Evolutionary conservation across 2,113 vertebrate species (phyloP).

Genomic region (Accipiter cooperii): DNA sequence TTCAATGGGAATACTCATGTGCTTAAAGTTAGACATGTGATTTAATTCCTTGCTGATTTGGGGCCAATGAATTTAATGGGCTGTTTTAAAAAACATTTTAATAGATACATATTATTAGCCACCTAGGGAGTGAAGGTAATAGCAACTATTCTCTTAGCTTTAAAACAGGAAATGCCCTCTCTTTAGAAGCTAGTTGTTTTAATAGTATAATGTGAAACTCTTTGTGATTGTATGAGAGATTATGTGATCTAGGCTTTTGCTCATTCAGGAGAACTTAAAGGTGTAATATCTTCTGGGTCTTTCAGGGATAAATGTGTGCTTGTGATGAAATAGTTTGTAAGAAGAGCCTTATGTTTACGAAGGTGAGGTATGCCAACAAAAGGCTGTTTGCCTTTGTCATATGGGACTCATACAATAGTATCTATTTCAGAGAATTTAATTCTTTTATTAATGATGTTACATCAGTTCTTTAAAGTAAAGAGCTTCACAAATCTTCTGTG

Average conservation of each 20-base stretch:
- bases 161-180: background rate
- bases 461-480: background rate
- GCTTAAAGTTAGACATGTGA: background rate
- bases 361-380: background rate
- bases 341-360: background rate
- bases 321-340: background rate
- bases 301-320: background rate
- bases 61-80: background rate
- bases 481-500: background rate
- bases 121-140: background rate
- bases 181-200: background rate
- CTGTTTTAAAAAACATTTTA: constrained; percentile 35
- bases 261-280: background rate
- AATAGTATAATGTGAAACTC: background rate
- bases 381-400: background rate
- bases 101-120: constrained; percentile 2
- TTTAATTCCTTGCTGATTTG: constrained; percentile 21
- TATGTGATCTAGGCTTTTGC: background rate
- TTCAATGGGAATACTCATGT: background rate
- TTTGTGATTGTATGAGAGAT: background rate
- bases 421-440: background rate
- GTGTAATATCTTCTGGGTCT: background rate
- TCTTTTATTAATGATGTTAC: background rate
- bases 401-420: background rate
- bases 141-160: background rate